phyloP scores from a whole-genome alignment of 92 coral and sea anemone genomes.

The Zoanthus gigantus region DNA sequence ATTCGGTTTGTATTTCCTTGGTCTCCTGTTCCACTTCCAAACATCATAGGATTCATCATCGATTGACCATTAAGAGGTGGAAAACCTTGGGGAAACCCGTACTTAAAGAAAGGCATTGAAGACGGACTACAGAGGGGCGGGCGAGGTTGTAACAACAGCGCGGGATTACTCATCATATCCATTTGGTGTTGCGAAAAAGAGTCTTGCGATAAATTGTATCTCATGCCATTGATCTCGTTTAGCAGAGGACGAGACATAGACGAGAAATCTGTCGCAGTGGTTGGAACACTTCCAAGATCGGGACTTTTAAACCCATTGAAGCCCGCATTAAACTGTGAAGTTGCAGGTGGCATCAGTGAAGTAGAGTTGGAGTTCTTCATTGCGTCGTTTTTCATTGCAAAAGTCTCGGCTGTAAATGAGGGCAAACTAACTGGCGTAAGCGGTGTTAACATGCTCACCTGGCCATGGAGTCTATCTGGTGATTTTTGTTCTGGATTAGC shows the following conservation, averaged over 20 bases:
- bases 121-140: slow-evolving; percentile 94
- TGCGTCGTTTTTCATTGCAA: slow-evolving; percentile 87
- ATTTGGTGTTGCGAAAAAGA: slow-evolving; percentile 91
- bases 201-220: slow-evolving; percentile 86
- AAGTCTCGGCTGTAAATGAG: slow-evolving; percentile 84
- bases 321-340: slow-evolving; percentile 76
- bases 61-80: slow-evolving; percentile 95
- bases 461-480: slow-evolving; percentile 86
- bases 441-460: slow-evolving; percentile 84
- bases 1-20: slow-evolving; percentile 85
- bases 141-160: slow-evolving; percentile 89
- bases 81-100: slow-evolving; percentile 91
- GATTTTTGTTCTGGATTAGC: slow-evolving; percentile 65
- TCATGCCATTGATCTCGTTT: slow-evolving; percentile 87
- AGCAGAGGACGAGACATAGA: slow-evolving; percentile 91
- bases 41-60: slow-evolving; percentile 91
- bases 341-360: slow-evolving; percentile 80
- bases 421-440: slow-evolving; percentile 93
- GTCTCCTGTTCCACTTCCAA: slow-evolving; percentile 72
- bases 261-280: slow-evolving; percentile 84
- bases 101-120: slow-evolving; percentile 95
- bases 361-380: slow-evolving; percentile 66
- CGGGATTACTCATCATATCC: slow-evolving; percentile 95
- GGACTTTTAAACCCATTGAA: slow-evolving; percentile 98
- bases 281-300: slow-evolving; percentile 92